Conservation (phyloP, 2,113 vertebrate species). For the Sterrhoptilus dennistouni region DNA sequence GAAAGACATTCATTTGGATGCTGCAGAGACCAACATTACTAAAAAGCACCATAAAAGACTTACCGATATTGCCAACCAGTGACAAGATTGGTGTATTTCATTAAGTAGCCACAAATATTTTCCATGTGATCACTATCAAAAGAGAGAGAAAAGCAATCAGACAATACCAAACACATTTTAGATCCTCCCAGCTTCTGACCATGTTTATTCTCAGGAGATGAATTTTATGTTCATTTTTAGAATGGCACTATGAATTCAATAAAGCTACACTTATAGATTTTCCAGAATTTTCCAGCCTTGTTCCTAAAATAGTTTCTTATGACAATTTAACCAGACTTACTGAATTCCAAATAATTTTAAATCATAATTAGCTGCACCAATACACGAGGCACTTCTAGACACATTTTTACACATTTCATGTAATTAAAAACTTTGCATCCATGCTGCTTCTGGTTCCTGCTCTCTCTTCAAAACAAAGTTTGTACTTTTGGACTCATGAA, state of each 20-base stretch:
- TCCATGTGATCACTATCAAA: conserved; percentile 94
- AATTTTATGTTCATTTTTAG: not conserved
- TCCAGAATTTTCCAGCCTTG: not conserved
- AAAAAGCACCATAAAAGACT: conserved; percentile 30
- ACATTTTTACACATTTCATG: not conserved
- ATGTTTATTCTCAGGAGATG: not conserved
- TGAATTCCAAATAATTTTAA: not conserved
- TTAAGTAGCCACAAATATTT: conserved; percentile 93
- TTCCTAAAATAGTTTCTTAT: not conserved
- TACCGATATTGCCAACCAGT: conserved; percentile 98
- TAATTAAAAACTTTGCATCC: not conserved
- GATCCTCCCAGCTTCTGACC: not conserved
- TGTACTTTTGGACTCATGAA: not conserved
- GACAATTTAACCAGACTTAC: not conserved
- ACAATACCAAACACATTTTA: not conserved
- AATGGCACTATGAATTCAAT: not conserved
- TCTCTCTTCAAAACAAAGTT: not conserved
- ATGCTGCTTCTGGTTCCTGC: not conserved
- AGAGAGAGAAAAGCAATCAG: conserved; percentile 36
- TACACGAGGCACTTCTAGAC: not conserved
- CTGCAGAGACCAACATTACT: not conserved
- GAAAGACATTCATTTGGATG: not conserved
- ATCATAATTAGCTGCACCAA: not conserved
- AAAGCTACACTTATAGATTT: not conserved
- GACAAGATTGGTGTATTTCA: conserved; percentile 99